These are phyloP conservation scores for Sinocyclocheilus rhinocerous DNA, from an alignment of 2,113 vertebrate genomes.

Conservation along the genomic window DNA sequence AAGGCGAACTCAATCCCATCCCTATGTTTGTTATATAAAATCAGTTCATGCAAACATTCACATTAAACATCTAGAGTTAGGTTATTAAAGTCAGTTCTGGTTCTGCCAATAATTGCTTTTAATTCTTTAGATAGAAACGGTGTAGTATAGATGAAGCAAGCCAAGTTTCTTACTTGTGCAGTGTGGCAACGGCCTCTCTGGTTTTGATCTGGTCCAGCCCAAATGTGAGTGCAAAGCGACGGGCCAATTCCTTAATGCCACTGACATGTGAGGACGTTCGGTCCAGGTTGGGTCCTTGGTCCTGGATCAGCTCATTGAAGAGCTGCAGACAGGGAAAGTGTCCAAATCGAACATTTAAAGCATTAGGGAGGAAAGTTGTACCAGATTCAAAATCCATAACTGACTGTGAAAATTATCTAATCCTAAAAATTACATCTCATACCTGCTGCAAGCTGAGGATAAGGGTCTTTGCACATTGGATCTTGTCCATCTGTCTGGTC, in stretches of 20 bases:
- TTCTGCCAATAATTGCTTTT: neutral
- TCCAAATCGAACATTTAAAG: neutral
- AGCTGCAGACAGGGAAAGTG: conserved; percentile 74
- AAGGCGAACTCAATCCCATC: conserved; percentile 99
- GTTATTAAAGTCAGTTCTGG: neutral
- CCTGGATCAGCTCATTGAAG: conserved; percentile 97
- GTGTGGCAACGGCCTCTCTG: conserved; percentile 94
- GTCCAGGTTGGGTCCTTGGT: conserved; percentile 96
- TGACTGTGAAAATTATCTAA: neutral
- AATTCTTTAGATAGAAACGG: neutral
- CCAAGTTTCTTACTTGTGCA: conserved; percentile 89
- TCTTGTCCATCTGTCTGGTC: conserved; percentile 98
- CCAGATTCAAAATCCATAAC: neutral
- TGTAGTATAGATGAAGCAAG: neutral
- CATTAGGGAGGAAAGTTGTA: neutral
- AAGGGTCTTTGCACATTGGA: conserved; percentile 98
- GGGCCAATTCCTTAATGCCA: conserved; percentile 96
- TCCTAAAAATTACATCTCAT: conserved; percentile 48
- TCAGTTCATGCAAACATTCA: neutral
- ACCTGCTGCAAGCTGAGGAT: conserved; percentile 99
- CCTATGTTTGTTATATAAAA: conserved; percentile 66
- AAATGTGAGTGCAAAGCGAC: conserved; percentile 96
- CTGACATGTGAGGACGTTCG: conserved; percentile 96
- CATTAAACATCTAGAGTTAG: neutral
- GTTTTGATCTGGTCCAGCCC: conserved; percentile 99